phyloP scores from a whole-genome alignment of 2,797 vertebrate genomes.

The Alca torda region DNA sequence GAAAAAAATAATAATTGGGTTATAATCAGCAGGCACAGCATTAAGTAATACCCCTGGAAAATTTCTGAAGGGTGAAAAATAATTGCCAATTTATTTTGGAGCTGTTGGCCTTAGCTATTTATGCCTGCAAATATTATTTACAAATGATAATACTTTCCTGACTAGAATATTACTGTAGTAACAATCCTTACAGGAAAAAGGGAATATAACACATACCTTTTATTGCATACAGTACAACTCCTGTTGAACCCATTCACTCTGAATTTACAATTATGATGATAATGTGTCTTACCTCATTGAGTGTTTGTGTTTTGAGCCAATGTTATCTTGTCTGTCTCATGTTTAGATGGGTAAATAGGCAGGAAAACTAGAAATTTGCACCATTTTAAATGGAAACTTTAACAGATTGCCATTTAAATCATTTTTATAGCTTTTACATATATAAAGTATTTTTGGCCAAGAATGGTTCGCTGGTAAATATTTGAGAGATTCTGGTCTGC shows the following conservation, averaged over 20 bases:
- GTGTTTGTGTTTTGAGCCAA: not conserved
- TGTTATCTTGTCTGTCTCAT: not conserved
- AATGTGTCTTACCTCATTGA: not conserved
- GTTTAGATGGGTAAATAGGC: not conserved
- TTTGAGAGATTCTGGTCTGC: not conserved
- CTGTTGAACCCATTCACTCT: not conserved
- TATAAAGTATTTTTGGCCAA: not conserved
- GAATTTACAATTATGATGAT: not conserved
- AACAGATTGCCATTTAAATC: not conserved
- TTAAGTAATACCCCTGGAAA: not conserved
- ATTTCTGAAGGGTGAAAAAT: not conserved
- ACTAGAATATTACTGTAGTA: not conserved
- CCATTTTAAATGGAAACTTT: not conserved
- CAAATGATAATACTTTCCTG: not conserved
- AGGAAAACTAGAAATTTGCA: not conserved
- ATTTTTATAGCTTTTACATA: not conserved
- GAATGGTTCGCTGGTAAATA: not conserved
- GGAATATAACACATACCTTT: not conserved
- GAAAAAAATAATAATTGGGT: not conserved
- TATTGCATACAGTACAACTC: not conserved
- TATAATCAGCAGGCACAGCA: not conserved
- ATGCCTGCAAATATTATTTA: not conserved
- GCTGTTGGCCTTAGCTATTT: not conserved
- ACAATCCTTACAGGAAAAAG: not conserved
- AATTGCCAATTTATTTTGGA: not conserved